Evolutionary conservation across 2,797 vertebrate species (phyloP), one percentile per base, ranked within the genome.

Genomic region (Mormyrus hasselquistii): DNA sequence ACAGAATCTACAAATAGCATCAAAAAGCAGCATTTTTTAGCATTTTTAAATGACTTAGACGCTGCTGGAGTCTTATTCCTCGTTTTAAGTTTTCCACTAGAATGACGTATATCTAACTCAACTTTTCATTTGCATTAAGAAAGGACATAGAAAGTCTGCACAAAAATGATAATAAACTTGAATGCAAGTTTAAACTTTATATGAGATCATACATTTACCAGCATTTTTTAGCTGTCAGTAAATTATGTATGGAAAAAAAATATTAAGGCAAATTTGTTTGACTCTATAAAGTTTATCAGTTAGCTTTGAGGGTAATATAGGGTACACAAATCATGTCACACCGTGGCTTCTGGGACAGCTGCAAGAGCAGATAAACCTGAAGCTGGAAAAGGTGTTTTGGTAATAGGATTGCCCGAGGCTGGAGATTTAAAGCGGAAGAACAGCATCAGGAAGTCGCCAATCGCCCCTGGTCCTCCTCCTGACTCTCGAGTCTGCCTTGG

Each of bases 321-420:
- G 62, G 85, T 86, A 82, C 65, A 29, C 86, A 88, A 88, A 90
- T 65, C 87, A 53, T 87, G 90, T 90, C 89, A 90, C 90, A 92
- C 92, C 89, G 92, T 91, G 89, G 92, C 94, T 93, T 94, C 90
- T 90, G 88, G 90, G 94, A 91, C 94, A 95, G 94, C 94, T 95
- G 94, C 92, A 91, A 92, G 87, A 92, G 89, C 88, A 95, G 95
- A 96, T 95, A 95, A 95, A 92, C 93, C 91, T 88, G 88, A 62
- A 89, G 94, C 93, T 92, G 91, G 91, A 92, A 91, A 92, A 92
- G 90, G 91, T 92, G 91, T 92, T 92, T 91, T 52, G 38, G 91
- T 94, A 95, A 95, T 94, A 94, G 94, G 94, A 95, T 95, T 94
- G 94, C 93, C 92, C 91, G 91, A 92, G 93, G 93, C 92, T 89